Evolutionary conservation across 2,888 invertebrate species (phyloP), one percentile per base, ranked within the genome.

Genomic region (Athripsodes cinereus): DNA sequence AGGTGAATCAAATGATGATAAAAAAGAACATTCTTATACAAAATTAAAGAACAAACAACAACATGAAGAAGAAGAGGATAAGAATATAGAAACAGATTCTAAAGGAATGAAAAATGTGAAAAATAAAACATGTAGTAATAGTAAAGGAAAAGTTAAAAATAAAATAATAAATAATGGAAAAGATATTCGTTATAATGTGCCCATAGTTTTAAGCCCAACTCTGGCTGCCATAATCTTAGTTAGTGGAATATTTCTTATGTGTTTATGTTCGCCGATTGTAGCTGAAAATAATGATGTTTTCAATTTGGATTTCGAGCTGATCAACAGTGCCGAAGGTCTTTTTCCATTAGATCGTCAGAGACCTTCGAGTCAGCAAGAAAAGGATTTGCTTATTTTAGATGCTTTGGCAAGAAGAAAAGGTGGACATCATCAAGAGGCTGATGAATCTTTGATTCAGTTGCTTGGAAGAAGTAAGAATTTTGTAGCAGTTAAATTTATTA

Each of bases 401-500:
- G 87, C 88, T 0, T 71, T 90, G 48, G 86, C 86, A 1, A 81
- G 87, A 54, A 81, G 87, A 64, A 81, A 82, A 62, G 80, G 81
- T 5, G 77, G 82, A 10, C 74, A 81, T 59, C 76, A 81, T 16
- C 70, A 75, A 19, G 81, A 82, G 57, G 78, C 79, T 61, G 84
- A 88, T 66, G 83, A 85, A 66, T 86, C 88, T 52, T 84, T 92
- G 62, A 88, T 91, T 82, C 90, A 91, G 71, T 85, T 91, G 79
- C 76, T 92, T 68, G 89, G 90, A 62, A 85, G 90, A 84, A 91
- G 91, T 91, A 83, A 78, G 85, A 49, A 11, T n/a, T n/a, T n/a
- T n/a, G n/a, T n/a, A n/a, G n/a, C n/a, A n/a, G n/a, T n/a, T n/a
- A n/a, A n/a, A n/a, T n/a, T n/a, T n/a, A n/a, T n/a, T n/a, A n/a